Conservation (phyloP, 2,797 vertebrate genomes). For the Hephaestus fuliginosus region DNA sequence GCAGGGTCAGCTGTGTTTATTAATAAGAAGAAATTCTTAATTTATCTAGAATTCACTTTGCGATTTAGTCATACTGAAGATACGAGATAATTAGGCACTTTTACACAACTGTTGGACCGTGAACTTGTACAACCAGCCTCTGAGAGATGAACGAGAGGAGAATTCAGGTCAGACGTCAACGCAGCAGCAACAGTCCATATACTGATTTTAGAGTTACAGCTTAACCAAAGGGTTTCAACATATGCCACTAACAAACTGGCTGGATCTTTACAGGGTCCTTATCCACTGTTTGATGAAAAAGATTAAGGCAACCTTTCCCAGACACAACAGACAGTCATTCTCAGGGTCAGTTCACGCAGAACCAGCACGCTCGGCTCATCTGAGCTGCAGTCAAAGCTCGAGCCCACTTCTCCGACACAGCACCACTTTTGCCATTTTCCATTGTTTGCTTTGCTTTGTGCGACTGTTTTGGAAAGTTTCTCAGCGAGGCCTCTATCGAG, state of each 20-base stretch:
- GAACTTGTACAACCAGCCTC: constrained; percentile 16
- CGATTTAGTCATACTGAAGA: constrained; percentile 18
- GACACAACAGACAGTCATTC: constrained; percentile 28
- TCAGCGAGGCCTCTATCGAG: constrained; percentile 40
- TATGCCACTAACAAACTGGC: not conserved
- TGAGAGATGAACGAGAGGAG: not conserved
- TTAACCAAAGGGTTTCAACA: constrained; percentile 15
- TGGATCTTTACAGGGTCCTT: not conserved
- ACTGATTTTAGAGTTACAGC: not conserved
- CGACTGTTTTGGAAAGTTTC: constrained; percentile 69
- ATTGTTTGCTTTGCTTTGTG: constrained; percentile 67
- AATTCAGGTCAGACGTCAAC: constrained; percentile 37
- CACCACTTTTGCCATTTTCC: constrained; percentile 44
- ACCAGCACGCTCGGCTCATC: constrained; percentile 7
- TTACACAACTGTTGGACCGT: constrained; percentile 15
- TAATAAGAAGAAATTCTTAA: not conserved
- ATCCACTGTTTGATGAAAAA: constrained; percentile 19
- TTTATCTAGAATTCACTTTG: constrained; percentile 1
- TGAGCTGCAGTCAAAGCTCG: constrained; percentile 10
- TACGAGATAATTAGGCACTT: not conserved
- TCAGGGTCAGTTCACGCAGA: constrained; percentile 10
- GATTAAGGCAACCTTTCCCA: constrained; percentile 19
- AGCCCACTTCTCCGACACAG: constrained; percentile 7
- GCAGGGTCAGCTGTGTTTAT: not conserved
- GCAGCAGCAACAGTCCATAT: not conserved